Conservation (phyloP, 2,113 vertebrate genomes). For the Sander vitreus region DNA sequence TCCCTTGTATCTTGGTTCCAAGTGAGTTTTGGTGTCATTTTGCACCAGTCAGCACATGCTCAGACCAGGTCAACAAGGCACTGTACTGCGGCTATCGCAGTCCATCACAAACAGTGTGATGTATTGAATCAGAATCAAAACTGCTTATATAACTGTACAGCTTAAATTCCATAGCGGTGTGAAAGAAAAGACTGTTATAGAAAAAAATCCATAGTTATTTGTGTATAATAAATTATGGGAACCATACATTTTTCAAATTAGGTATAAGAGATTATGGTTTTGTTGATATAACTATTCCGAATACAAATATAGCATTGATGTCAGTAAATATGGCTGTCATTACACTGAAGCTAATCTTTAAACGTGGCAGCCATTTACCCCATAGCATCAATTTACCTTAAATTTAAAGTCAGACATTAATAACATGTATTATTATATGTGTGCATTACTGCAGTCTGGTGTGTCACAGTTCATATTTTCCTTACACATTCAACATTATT, state of each 20-base stretch:
- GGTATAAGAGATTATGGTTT: background rate
- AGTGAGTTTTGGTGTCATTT: background rate
- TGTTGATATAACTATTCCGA: background rate
- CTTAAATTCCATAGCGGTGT: background rate
- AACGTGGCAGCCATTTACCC: background rate
- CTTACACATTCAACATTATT: conserved; percentile 26
- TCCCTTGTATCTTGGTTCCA: conserved; percentile 1
- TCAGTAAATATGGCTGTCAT: background rate
- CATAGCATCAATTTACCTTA: background rate
- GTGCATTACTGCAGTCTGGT: conserved; percentile 4
- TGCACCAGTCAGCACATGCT: background rate
- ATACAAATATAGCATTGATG: background rate
- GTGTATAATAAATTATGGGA: background rate
- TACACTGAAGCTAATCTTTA: background rate
- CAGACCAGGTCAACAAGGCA: background rate
- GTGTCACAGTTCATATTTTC: conserved; percentile 42
- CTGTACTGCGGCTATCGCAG: background rate
- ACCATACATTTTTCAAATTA: background rate
- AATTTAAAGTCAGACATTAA: background rate
- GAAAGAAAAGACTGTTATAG: background rate
- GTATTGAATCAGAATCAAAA: background rate
- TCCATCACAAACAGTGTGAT: background rate
- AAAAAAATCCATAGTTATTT: background rate
- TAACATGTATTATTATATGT: background rate
- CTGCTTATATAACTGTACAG: background rate